Evolutionary conservation across 2,888 invertebrate genomes (phyloP).

Genomic region (Glyphotaelius pellucidus): DNA sequence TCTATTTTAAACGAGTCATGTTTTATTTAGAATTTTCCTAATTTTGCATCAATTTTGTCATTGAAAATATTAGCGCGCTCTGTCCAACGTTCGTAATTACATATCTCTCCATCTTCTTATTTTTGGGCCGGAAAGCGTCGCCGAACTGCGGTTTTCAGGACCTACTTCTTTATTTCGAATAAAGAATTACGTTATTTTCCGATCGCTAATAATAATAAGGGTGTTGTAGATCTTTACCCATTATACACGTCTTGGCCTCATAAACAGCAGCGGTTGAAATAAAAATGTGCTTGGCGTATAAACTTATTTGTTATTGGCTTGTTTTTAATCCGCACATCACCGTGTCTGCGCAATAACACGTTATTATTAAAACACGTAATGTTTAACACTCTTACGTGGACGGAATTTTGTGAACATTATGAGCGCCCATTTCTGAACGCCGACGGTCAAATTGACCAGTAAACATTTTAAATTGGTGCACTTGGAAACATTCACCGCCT

Average conservation of each 20-base stretch:
- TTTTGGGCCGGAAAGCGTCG: too few relatives aligned
- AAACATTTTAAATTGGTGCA: conserved; percentile 58
- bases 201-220: background rate
- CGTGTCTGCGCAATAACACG: background rate
- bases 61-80: too few relatives aligned
- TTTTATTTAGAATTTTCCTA: too few relatives aligned
- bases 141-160: too few relatives aligned
- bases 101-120: too few relatives aligned
- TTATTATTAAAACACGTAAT: background rate
- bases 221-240: background rate
- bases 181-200: too few relatives aligned
- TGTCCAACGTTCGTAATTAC: too few relatives aligned
- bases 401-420: conserved; percentile 6
- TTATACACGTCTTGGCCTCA: background rate
- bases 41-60: too few relatives aligned
- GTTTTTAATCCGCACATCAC: conserved; percentile 45
- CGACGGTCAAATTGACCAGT: conserved; percentile 47
- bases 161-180: too few relatives aligned
- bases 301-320: background rate
- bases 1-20: too few relatives aligned
- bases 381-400: conserved; percentile 44
- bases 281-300: background rate
- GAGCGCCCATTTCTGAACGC: background rate
- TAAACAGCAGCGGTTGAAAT: background rate
- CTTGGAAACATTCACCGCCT: conserved; percentile 51